Conservation (phyloP, 2,888 invertebrate species). For the Tachystola acroxantha region DNA sequence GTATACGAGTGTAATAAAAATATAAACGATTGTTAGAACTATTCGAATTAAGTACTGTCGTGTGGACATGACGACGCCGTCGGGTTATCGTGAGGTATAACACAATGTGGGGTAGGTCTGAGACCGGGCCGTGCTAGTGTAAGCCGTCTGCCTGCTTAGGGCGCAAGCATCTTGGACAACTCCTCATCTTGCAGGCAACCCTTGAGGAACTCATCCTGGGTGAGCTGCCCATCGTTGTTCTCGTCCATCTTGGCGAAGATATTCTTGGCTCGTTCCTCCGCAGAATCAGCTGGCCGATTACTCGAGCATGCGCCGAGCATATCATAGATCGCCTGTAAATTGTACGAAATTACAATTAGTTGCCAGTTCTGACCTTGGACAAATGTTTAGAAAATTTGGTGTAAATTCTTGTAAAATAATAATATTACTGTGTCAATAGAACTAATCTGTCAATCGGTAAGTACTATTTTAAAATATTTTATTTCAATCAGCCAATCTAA, state of each 20-base stretch:
- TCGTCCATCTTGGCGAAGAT: slow-evolving; percentile 99
- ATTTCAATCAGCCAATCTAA: too few relatives aligned
- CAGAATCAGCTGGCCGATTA: slow-evolving; percentile 96
- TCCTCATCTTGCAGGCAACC: slow-evolving; percentile 98
- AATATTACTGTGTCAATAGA: too few relatives aligned
- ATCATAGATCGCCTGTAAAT: slow-evolving; percentile 97
- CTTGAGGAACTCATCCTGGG: slow-evolving; percentile 98
- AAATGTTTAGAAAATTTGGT: too few relatives aligned
- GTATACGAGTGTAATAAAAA: too few relatives aligned
- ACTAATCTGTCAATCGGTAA: not conserved
- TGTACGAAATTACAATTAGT: slow-evolving; percentile 1
- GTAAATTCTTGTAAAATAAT: too few relatives aligned
- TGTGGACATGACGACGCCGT: slow-evolving; percentile 30
- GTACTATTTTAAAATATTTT: too few relatives aligned
- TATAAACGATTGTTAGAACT: too few relatives aligned
- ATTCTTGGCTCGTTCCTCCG: slow-evolving; percentile 98
- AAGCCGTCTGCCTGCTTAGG: slow-evolving; percentile 77
- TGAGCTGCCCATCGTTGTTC: slow-evolving; percentile 98
- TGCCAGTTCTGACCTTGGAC: too few relatives aligned
- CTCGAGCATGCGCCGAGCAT: slow-evolving; percentile 99
- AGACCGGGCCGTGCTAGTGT: slow-evolving; percentile 25
- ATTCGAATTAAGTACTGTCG: slow-evolving; percentile 5
- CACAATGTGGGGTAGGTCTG: slow-evolving; percentile 27
- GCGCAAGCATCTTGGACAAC: slow-evolving; percentile 95
- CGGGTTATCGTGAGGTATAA: slow-evolving; percentile 42